Evolutionary conservation across 2,797 vertebrate species (phyloP), one percentile per base, ranked within the genome.

Genomic region (Phoxinus dragarum): DNA sequence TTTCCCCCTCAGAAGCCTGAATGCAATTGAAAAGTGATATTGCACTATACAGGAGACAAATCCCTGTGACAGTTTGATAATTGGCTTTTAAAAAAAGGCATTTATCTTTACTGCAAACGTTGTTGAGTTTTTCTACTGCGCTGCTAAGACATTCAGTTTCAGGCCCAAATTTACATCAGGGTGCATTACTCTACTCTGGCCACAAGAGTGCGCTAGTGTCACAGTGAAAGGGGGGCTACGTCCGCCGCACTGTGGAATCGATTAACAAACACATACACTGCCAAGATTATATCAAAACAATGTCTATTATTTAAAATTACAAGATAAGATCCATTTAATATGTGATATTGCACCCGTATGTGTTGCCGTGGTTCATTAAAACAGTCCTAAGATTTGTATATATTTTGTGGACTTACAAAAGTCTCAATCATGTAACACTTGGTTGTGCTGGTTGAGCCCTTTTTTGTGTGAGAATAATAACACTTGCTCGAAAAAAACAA

Each of bases 371-470:
- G 84, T 86, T 84, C 87, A 76, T 72, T 88, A 69, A 90, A 87
- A 88, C 85, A 80, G 82, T 90, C 59, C 86, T 80, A 73, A 80
- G 64, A 31, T 80, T 84, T 86, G 87, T 68, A 76, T 87, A 77
- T 75, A 82, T 90, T 89, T 88, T 80, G 84, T 86, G 74, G 77
- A 87, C 86, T 77, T 86, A 89, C 86, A 87, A 88, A 89, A 88
- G 86, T 78, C 84, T 86, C 78, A 72, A 77, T 87, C 82, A 83
- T 77, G 42, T 52, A 84, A 84, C 80, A 93, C 92, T 89, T 93
- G 92, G 90, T 93, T 92, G 94, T 94, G 93, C 94, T 93, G 91
- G 91, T 92, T 91, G 91, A 95, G 95, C 94, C 95, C 95, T 95
- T 94, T 93, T 91, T 93, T 27, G 27, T 90, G 86, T 89, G 87